A percentile compares a stretch with the other conserved stretches of the same genome.
Conservation (phyloP, 2,113 vertebrate species). For the Muntiacus reevesi region DNA sequence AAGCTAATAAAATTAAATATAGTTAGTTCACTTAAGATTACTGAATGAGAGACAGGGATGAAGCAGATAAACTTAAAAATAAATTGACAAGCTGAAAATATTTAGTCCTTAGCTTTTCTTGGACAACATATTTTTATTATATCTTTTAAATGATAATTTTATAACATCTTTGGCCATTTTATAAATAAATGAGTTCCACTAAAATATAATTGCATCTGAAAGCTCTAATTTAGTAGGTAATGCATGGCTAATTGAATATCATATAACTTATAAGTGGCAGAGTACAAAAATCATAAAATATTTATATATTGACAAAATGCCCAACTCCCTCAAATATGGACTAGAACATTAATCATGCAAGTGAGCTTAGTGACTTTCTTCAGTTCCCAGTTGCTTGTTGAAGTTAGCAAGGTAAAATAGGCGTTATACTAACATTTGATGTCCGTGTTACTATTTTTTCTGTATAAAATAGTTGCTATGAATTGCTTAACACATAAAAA, state of each 20-base stretch:
- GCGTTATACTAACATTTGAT: background rate
- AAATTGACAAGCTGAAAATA: background rate
- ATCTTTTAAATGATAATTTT: background rate
- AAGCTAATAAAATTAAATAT: background rate
- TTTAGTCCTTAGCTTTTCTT: background rate
- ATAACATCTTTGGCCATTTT: conserved; percentile 58
- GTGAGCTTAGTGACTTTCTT: conserved; percentile 19
- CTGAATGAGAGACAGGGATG: background rate
- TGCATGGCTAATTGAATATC: conserved; percentile 43
- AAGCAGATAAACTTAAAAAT: background rate
- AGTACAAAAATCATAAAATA: conserved; percentile 39
- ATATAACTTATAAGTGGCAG: conserved; percentile 54
- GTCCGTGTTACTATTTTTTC: background rate
- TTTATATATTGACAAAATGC: background rate
- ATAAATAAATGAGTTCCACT: conserved; percentile 52
- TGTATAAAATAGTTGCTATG: background rate
- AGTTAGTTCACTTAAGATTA: conserved; percentile 1
- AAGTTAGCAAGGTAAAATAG: background rate
- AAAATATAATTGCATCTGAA: conserved; percentile 43
- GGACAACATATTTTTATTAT: background rate
- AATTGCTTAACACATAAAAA: background rate
- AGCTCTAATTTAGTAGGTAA: conserved; percentile 56
- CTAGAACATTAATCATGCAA: conserved; percentile 26
- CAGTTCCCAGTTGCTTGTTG: conserved; percentile 19
- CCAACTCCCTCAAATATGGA: background rate